Evolutionary conservation across 2,888 invertebrate genomes (phyloP), one percentile per base, ranked within the genome.

Genomic region (Allygus modestus): DNA sequence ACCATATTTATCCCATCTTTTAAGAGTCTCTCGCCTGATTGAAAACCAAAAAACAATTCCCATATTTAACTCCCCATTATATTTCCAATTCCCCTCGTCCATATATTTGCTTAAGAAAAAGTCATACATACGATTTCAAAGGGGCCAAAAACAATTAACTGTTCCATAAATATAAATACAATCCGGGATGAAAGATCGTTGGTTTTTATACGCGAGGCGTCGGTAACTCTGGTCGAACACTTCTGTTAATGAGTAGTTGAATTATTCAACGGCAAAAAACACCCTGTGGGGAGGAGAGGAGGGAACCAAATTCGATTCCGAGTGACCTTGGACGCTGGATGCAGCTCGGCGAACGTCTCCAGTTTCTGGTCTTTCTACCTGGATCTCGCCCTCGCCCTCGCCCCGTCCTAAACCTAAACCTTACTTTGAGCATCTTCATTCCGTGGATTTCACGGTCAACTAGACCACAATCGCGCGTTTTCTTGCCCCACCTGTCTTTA

Each of bases 401-500:
- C n/a, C 58, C 65, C 15, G 23, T 23, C 2, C 51, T 51, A n/a
- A 2, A 17, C 58, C 26, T 58, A 58, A 58, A 23, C 58, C 58
- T 23, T 23, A 23, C 58, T 20, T 58, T 58, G 58, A 12, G 58
- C 69, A 2, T 51, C 77, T 5, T n/a, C n/a, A n/a, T 4, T 79
- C 79, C 20, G 7, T 0, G 79, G 37, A 79, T 79, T 79, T 79
- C 58, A 79, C 79, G 79, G 79, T 79, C 79, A 79, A 79, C 79
- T 58, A 28, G 37, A n/a, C 58, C 9, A 33, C 79, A 79, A 79
- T 73, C 37, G 69, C 65, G n/a, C 26, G 58, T 26, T 58, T 20
- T 58, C 23, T 65, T 15, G 65, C 28, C n/a, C 28, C 5, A 28
- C 9, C 65, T 65, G 65, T 65, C 28, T 65, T 65, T 28, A 65